Conservation (phyloP, 2,113 vertebrate genomes). For the Gracilinanus agilis region DNA sequence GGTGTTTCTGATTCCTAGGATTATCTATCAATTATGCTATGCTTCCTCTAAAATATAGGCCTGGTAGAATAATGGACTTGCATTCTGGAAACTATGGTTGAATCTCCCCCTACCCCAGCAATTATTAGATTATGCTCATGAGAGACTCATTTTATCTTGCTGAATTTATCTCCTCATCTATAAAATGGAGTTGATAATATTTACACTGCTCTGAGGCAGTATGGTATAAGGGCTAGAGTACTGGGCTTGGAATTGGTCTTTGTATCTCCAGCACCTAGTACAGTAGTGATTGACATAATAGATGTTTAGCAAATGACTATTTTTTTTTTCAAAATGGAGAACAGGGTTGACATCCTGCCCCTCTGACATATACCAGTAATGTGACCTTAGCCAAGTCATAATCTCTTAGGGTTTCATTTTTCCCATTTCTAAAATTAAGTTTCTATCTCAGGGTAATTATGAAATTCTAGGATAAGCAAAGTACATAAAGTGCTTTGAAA, state of each 20-base stretch:
- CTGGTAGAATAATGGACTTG: neutral
- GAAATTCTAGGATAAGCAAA: neutral
- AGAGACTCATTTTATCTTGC: neutral
- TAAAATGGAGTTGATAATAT: neutral
- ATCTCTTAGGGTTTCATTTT: neutral
- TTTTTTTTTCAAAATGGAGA: neutral
- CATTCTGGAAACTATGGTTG: neutral
- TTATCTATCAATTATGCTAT: neutral
- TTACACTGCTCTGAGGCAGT: neutral
- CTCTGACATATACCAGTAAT: neutral
- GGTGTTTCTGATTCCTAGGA: neutral
- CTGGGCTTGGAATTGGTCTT: neutral
- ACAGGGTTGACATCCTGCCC: neutral
- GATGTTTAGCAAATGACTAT: neutral
- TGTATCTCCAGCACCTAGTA: neutral
- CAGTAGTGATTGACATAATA: neutral
- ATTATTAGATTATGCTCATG: neutral
- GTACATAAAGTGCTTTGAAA: neutral
- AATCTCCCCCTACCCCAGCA: neutral
- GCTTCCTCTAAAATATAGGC: neutral
- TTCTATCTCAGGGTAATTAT: neutral
- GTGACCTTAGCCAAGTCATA: neutral
- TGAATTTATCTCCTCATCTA: neutral
- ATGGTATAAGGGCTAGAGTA: neutral
- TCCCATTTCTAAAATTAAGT: neutral